Evolutionary conservation across 2,113 vertebrate genomes (phyloP).

Genomic region (Grallaria varia): DNA sequence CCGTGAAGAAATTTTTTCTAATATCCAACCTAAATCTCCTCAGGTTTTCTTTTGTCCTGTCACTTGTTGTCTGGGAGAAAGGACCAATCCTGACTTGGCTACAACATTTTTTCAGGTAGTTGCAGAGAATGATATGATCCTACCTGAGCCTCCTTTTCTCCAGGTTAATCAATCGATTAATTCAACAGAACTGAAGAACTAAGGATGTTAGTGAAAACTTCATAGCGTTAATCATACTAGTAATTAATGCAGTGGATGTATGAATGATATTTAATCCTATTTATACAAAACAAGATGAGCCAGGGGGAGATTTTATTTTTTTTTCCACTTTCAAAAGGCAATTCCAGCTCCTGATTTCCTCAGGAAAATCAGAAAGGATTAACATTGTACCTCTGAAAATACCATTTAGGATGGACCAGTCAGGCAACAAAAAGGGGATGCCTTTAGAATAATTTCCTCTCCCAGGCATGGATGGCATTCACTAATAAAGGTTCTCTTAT

Average conservation of each 20-base stretch:
- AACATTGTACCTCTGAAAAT: neutral
- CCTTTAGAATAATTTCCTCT: conserved; percentile 37
- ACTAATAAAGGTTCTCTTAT: conserved; percentile 19
- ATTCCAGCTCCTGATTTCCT: neutral
- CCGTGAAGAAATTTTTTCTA: neutral
- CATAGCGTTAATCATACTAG: neutral
- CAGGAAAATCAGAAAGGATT: conserved; percentile 6
- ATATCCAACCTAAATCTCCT: neutral
- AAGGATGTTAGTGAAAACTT: neutral
- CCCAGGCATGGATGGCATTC: conserved; percentile 29
- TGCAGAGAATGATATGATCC: too few species aligned
- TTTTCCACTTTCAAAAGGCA: neutral
- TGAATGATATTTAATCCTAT: neutral
- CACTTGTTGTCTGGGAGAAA: neutral
- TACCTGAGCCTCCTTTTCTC: neutral
- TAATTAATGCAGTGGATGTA: neutral
- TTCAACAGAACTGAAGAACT: neutral
- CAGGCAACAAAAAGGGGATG: neutral
- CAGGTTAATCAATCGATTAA: neutral
- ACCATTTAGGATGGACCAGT: neutral
- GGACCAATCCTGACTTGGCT: neutral
- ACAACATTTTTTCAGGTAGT: too few species aligned
- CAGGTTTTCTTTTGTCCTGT: neutral
- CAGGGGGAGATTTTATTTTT: neutral
- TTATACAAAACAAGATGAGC: neutral